A percentile compares a stretch with the other conserved stretches of the same genome.
phyloP scores from a whole-genome alignment of 2,113 vertebrate genomes.

The Tenrec ecaudatus region DNA sequence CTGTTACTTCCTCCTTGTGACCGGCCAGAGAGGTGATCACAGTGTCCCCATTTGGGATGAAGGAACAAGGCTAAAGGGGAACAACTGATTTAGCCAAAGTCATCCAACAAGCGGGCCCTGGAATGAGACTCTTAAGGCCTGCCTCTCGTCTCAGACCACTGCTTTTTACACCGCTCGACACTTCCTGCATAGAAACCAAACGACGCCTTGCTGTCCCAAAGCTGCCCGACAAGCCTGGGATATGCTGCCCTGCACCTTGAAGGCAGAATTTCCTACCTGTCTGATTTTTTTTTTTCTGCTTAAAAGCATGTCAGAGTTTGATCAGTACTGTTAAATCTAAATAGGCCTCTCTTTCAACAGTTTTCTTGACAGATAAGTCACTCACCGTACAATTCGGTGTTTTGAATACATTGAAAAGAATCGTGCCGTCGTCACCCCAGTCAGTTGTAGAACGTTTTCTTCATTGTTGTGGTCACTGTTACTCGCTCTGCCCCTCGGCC shows the following conservation, averaged over 20 bases:
- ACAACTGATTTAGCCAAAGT: neutral
- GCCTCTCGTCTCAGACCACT: neutral
- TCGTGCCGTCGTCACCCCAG: no score
- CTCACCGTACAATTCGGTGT: no score
- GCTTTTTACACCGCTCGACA: neutral
- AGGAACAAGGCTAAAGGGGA: neutral
- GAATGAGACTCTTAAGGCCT: neutral
- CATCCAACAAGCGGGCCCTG: no score
- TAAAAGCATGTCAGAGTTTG: neutral
- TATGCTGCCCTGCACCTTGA: neutral
- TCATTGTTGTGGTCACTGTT: no score
- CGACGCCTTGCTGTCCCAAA: neutral
- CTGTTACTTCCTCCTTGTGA: neutral
- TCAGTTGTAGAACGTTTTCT: no score
- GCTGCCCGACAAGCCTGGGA: neutral
- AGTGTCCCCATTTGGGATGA: neutral
- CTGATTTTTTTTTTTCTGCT: neutral
- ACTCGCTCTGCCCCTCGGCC: no score
- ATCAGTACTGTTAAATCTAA: neutral
- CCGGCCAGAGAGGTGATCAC: neutral
- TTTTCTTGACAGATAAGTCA: no score
- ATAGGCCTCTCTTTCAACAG: neutral
- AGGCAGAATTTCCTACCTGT: neutral
- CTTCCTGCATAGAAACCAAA: neutral
- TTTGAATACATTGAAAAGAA: no score